Base-by-base conservation (phyloP, 2,797 vertebrate species). In the Tadarida brasiliensis region DNA sequence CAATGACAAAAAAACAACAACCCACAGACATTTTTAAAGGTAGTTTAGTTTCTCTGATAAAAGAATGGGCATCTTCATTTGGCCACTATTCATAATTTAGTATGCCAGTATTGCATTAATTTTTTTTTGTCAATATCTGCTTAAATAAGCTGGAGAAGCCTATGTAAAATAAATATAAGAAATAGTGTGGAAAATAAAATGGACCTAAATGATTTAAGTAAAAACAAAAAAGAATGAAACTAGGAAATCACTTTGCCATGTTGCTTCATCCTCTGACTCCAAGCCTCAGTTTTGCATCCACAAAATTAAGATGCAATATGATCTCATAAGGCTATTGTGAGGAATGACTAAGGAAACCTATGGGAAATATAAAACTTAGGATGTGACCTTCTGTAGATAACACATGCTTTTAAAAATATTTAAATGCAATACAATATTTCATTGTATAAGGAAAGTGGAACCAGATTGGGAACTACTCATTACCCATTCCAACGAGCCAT, bases 91-190 rank as follows among this genome's bases (percentile, higher is more conserved):
- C 14, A 80, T 33, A 26, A 68, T 49, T 74, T n/a, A 85, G 35
- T 3, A 51, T 44, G 7, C 30, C 4, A 28, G 10, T 14, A 67
- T 74, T 84, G 73, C 74, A 65, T n/a, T 61, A 89, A 70, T 67
- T 22, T 86, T 71, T 24, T 91, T 86, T 82, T 65, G 17, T 47
- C 28, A 87, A 3, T 47, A 47, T 86, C 11, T 83, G 11, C n/a
- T 73, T 67, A 91, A 86, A 49, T 85, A 30, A 57, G 5, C 51
- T 77, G 11, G 4, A 68, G 0, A 56, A 84, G 19, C 12, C 28
- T 88, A 63, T 73, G 11, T 63, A 91, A 94, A 92, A 94, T 56
- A 20, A 91, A 92, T 71, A 59, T 5, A 28, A 57, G 33, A 92
- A 86, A 76, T 26, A 67, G 73, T 4, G 4, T 44, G 10, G 7